phyloP scores from a whole-genome alignment of 1,140 invertebrate species.

The Drosophila sp. region DNA sequence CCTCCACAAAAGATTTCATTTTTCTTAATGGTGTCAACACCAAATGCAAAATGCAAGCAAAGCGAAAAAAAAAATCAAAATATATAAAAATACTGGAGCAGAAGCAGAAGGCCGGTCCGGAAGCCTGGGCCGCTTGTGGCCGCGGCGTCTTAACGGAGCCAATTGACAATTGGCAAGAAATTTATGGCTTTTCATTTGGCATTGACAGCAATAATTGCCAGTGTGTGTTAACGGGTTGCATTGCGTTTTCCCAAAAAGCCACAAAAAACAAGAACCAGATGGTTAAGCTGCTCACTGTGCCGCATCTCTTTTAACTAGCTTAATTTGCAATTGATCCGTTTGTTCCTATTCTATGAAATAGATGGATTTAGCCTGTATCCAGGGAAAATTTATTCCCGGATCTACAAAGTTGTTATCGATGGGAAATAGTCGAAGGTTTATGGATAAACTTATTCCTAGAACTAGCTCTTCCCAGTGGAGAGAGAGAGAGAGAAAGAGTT shows the following conservation, averaged over 20 bases:
- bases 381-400: too few species aligned
- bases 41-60: constrained; percentile 38
- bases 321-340: background rate
- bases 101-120: background rate
- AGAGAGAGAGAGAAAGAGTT: too few species aligned
- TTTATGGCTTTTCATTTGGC: constrained; percentile 70
- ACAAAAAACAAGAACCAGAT: background rate
- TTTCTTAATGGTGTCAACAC: constrained; percentile 63
- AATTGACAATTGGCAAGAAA: constrained; percentile 38
- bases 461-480: too few species aligned
- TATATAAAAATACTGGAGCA: constrained; percentile 6
- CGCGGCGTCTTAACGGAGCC: background rate
- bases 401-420: too few species aligned
- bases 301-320: background rate
- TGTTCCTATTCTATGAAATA: too few species aligned
- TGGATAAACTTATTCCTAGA: too few species aligned
- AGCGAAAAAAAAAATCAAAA: constrained; percentile 12
- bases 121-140: constrained; percentile 14
- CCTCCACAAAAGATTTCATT: constrained; percentile 16
- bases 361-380: too few species aligned
- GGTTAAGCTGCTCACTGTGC: background rate
- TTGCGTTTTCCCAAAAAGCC: constrained; percentile 9
- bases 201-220: constrained; percentile 66
- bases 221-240: constrained; percentile 33
- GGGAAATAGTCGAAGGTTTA: too few species aligned